Percentiles rank a stretch among this genome's conserved stretches.
Conservation (phyloP, 2,797 vertebrate genomes). For the Manis pentadactyla region DNA sequence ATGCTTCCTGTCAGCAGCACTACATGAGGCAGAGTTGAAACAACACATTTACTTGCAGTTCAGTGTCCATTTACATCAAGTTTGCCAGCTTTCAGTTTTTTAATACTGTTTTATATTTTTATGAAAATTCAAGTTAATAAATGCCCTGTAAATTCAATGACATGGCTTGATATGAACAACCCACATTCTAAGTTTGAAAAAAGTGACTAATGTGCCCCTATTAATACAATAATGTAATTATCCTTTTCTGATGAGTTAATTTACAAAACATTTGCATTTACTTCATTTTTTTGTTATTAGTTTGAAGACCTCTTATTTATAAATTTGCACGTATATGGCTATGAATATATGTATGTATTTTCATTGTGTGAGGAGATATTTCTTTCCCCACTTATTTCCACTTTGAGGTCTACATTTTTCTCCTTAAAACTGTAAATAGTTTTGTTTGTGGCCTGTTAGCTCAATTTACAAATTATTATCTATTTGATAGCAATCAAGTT, state of each 20-base stretch:
- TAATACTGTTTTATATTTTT: slow-evolving; percentile 81
- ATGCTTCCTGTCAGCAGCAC: slow-evolving; percentile 83
- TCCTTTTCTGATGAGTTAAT: slow-evolving; percentile 69
- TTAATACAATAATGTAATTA: slow-evolving; percentile 76
- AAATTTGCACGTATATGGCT: accelerated
- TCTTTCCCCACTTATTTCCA: neutral
- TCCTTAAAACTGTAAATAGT: slow-evolving; percentile 38
- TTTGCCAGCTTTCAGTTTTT: slow-evolving; percentile 85
- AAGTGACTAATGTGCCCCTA: slow-evolving; percentile 60
- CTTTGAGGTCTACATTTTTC: neutral
- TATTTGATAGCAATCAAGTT: slow-evolving; percentile 39
- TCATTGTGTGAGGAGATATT: neutral
- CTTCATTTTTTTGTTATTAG: slow-evolving; percentile 59
- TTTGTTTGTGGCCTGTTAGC: slow-evolving; percentile 40
- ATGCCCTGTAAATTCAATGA: slow-evolving; percentile 83
- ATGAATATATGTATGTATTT: neutral
- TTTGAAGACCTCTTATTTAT: slow-evolving; percentile 37
- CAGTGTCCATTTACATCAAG: slow-evolving; percentile 84
- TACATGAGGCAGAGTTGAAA: slow-evolving; percentile 84
- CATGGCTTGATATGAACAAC: slow-evolving; percentile 80
- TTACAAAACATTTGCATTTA: neutral
- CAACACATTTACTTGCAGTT: slow-evolving; percentile 84
- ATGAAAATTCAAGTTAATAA: slow-evolving; percentile 85
- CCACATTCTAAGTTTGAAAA: slow-evolving; percentile 78
- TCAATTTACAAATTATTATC: slow-evolving; percentile 61